Conservation (phyloP, 2,888 invertebrate species). For the Orgyia antiqua region DNA sequence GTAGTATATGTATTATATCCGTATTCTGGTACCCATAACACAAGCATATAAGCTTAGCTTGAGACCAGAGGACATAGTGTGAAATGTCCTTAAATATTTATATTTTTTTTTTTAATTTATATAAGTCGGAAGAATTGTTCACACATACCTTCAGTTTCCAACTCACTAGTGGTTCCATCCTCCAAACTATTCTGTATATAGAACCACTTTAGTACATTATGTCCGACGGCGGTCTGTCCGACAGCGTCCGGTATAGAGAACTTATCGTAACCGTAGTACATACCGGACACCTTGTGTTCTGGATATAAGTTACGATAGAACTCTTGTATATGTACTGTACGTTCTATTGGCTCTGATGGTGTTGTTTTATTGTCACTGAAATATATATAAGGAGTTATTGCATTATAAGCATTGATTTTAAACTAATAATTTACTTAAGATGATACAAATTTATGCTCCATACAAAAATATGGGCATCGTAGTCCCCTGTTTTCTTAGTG, state of each 20-base stretch:
- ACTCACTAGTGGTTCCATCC: slow-evolving; percentile 22
- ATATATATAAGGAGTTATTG: not conserved
- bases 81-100: too few relatives aligned
- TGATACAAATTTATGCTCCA: too few relatives aligned
- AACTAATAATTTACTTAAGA: too few relatives aligned
- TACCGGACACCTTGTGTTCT: slow-evolving; percentile 26
- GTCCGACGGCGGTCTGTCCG: slow-evolving; percentile 27
- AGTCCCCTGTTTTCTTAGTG: too few relatives aligned
- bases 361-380: slow-evolving; percentile 26
- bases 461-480: too few relatives aligned
- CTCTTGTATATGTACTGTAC: slow-evolving; percentile 43
- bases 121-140: too few relatives aligned
- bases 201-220: slow-evolving; percentile 47
- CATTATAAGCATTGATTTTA: too few relatives aligned
- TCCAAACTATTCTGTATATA: slow-evolving; percentile 50
- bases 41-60: too few relatives aligned
- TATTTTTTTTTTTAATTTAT: too few relatives aligned
- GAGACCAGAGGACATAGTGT: too few relatives aligned
- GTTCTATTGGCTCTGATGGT: slow-evolving; percentile 22
- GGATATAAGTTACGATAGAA: slow-evolving; percentile 59
- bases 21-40: too few relatives aligned
- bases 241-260: slow-evolving; percentile 41
- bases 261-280: slow-evolving; percentile 48
- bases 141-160: slow-evolving; percentile 39
- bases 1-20: too few relatives aligned